Evolutionary conservation across 2,888 invertebrate species (phyloP).

Genomic region (Hirudinaria manillensis): DNA sequence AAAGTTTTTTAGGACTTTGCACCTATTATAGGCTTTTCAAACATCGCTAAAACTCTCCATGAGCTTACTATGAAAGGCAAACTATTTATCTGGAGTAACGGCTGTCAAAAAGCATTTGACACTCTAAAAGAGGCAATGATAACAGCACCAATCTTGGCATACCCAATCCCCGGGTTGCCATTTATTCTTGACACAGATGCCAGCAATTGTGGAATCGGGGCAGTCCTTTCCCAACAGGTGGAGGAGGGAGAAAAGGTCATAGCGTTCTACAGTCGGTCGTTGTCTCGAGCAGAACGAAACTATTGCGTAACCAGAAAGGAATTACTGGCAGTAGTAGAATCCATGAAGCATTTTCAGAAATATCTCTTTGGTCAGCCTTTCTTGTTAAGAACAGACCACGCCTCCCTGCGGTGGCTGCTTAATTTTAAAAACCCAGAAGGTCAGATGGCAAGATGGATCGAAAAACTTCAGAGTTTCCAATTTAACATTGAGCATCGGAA

Average conservation of each 20-base stretch:
- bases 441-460: slow-evolving; percentile 35
- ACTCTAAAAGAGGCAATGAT: slow-evolving; percentile 35
- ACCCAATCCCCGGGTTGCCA: slow-evolving; percentile 32
- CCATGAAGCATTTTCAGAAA: slow-evolving; percentile 36
- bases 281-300: slow-evolving; percentile 31
- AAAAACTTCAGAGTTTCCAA: slow-evolving; percentile 33
- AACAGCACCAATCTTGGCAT: slow-evolving; percentile 29
- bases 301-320: slow-evolving; percentile 37
- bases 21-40: slow-evolving; percentile 30
- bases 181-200: slow-evolving; percentile 42
- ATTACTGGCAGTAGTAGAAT: slow-evolving; percentile 37
- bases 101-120: slow-evolving; percentile 30
- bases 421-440: slow-evolving; percentile 31
- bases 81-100: slow-evolving; percentile 30
- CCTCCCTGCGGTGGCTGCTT: slow-evolving; percentile 37
- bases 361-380: slow-evolving; percentile 38
- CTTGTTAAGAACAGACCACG: slow-evolving; percentile 38
- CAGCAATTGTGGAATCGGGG: slow-evolving; percentile 39
- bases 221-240: slow-evolving; percentile 36
- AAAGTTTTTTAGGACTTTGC: slow-evolving; percentile 25
- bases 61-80: slow-evolving; percentile 29
- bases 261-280: slow-evolving; percentile 32
- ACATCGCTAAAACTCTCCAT: too few relatives aligned
- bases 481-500: slow-evolving; percentile 34
- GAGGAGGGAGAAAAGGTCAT: slow-evolving; percentile 39